A percentile compares a stretch with the other conserved stretches of the same genome.
phyloP scores from a whole-genome alignment of 2,113 vertebrate species.

The Pterophyllum scalare region DNA sequence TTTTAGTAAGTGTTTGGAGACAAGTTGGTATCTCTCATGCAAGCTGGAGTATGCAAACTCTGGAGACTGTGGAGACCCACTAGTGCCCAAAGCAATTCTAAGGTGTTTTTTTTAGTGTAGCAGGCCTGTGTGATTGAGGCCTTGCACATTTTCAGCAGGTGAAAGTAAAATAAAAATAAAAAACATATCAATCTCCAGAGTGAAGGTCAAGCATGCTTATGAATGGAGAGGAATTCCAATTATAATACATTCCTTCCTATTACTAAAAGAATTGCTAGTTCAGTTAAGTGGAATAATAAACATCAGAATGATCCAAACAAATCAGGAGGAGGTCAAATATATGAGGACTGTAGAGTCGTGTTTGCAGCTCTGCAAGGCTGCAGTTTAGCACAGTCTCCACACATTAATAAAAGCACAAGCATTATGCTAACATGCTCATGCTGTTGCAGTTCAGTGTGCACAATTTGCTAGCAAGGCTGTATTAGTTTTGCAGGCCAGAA shows the following conservation, averaged over 20 bases:
- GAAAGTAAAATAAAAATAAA: not conserved
- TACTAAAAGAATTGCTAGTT: not conserved
- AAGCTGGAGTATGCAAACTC: no score
- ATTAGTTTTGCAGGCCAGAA: rapidly evolving
- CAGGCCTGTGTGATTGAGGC: not conserved
- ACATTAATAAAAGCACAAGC: not conserved
- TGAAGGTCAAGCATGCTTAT: not conserved
- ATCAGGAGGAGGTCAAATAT: not conserved
- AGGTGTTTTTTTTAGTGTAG: not conserved
- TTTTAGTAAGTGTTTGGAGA: not conserved
- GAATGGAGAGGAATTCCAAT: not conserved
- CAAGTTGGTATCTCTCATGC: not conserved
- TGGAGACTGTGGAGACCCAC: not conserved
- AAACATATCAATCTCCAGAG: not conserved
- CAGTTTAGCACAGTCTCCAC: not conserved
- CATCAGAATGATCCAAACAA: not conserved
- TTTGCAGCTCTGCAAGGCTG: not conserved
- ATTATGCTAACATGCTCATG: not conserved
- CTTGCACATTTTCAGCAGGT: not conserved
- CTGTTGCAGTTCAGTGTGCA: not conserved
- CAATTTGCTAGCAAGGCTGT: not conserved
- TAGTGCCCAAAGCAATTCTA: not conserved
- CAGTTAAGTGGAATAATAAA: not conserved
- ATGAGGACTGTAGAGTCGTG: not conserved
- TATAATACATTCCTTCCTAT: not conserved